Base-by-base conservation (phyloP, 2,888 invertebrate genomes). In the Hypena proboscidalis region DNA sequence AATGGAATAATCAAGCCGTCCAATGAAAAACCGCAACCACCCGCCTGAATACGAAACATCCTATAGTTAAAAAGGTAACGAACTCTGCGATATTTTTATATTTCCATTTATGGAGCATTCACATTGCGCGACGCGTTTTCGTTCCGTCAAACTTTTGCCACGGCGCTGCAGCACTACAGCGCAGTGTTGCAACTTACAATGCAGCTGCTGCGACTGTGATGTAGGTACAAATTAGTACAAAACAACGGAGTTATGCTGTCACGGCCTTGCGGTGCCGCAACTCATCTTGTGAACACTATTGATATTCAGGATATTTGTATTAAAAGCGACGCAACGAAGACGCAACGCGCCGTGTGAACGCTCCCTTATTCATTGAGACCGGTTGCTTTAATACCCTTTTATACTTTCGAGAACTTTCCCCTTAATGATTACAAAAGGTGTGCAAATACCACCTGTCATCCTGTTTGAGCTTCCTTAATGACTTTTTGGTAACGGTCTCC, bases 381-480 rank as follows among this genome's bases (percentile, higher is more conserved):
- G 45, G 49, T 62, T 53, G 7, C 10, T 15, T 35, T 38, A 35
- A 49, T 43, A 43, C 35, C 51, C 45, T 59, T n/a, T 20, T 42
- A 33, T 32, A 35, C 40, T 43, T 54, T 52, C 35, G 41, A 55
- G 49, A 20, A 23, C 52, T 56, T 59, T 56, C 52, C 56, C 56
- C 40, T 30, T 59, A 45, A 52, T 52, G 46, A 48, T 19, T 22
- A 29, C 49, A 65, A 74, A 31, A 74, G 74, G 71, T 74, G 74
- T 63, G 51, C 46, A 38, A 43, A 46, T 38, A 35, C 48, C 57
- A 73, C 68, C 74, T 74, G 74, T 54, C 70, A 48, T 68, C 64
- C 75, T 69, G 64, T 63, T 65, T 45, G 44, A 55, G 45, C 60
- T 46, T 51, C 49, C 57, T 51, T 54, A 45, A 59, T 55, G 27